Evolutionary conservation across 2,888 invertebrate genomes (phyloP), one percentile per base, ranked within the genome.

Genomic region (Protonemura montana): DNA sequence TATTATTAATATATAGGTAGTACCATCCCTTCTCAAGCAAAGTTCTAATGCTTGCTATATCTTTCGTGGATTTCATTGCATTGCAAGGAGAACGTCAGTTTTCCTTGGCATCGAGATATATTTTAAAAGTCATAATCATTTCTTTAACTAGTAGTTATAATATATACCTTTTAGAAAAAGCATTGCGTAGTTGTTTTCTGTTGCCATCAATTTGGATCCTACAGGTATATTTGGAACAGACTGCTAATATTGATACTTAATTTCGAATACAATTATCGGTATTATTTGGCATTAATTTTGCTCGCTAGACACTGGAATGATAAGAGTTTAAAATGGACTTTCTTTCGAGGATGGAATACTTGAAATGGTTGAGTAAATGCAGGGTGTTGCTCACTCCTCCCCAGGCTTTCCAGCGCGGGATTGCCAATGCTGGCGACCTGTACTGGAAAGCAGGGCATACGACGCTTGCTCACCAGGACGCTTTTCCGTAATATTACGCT

Each of bases 271-370:
- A 59, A 59, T 59, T 7, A 59, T 59, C 21, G 59, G 59, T 59
- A 59, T 59, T 59, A 59, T 59, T 59, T 59, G 59, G 59, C 59
- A 59, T 59, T 59, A 59, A 59, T 59, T 59, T 59, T 59, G 59
- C 59, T 59, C 59, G 59, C 59, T 59, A 59, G 59, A 59, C 59
- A 59, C 7, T 59, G 59, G 59, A 59, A 59, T 59, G 59, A 59
- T 59, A 21, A 59, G 21, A 59, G 59, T 85, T 83, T 25, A 41
- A 86, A 86, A 86, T 87, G 87, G 87, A 87, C 87, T 85, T 86
- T 78, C 82, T 86, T 86, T 87, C 86, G 86, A 87, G 87, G 87
- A 87, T 87, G 87, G 87, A 87, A 85, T 87, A 59, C 59, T 59
- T 59, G 13, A 59, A 59, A 86, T 86, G 86, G 86, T 87, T 82